Base-by-base conservation (phyloP, 2,113 vertebrate species). In the rabbit (Oryctolagus cuniculus) region DNA sequence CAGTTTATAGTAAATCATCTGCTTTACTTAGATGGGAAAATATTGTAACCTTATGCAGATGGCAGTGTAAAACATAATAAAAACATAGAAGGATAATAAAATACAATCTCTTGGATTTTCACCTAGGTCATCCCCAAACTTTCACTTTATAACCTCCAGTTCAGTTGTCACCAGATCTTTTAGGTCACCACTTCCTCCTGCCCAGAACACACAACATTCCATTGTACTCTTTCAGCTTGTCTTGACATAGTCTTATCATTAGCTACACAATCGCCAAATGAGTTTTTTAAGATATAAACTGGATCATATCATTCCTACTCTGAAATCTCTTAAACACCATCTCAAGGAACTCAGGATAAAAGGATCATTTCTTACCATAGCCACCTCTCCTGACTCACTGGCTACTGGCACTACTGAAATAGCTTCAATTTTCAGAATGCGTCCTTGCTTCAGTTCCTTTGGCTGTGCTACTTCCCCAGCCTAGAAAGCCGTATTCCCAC, bases 301-400 rank as follows among this genome's bases (percentile, higher is more conserved):
- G 19, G 12, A 67, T 83, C 27, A 66, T 3, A 19, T 27, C 12
- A 79, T 0, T 49, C 3, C 2, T 74, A 36, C 29, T 38, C 49
- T 90, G 75, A 80, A 93, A 63, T 67, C 29, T 89, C 61, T 90
- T 66, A 67, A 77, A 58, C 10, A 58, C 2, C 7, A 25, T 70
- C 10, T 83, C 21, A 36, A 3, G 73, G 11, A 77, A 53, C 6
- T 51, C 16, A 58, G 25, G 58, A 66, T 79, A 66, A 80, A 95
- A 61, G 36, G 36, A 72, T n/a, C 11, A 36, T 7, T 78, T 55
- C 10, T 72, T 63, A 84, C 19, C 12, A 69, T 34, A 24, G 12
- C 1, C 34, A 34, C n/a, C 69, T 95, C 70, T 64, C 34, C 90
- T 61, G 85, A 17, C 21, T 78, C 44, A 34, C 34, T 80, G 51